phyloP scores from a whole-genome alignment of 2,888 invertebrate genomes.

The Lochmaea capreae region DNA sequence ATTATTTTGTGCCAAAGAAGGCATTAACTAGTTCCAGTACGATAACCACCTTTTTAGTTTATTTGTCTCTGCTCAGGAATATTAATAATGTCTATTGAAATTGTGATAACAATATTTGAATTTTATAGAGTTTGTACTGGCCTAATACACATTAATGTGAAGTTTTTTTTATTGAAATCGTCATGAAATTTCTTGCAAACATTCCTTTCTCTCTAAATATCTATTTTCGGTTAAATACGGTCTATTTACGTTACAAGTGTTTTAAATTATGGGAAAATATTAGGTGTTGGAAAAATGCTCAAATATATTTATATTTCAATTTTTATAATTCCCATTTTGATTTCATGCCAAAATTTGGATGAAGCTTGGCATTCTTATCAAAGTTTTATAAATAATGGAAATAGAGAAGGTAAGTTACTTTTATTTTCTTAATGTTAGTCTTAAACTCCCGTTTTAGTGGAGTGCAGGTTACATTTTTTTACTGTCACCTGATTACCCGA shows the following conservation, averaged over 20 bases:
- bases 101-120: background rate
- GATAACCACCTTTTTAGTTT: no score
- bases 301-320: constrained; percentile 38
- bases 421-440: constrained; percentile 6
- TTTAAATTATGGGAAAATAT: constrained; percentile 6
- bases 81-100: no score
- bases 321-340: constrained; percentile 36
- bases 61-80: no score
- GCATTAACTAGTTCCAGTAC: no score
- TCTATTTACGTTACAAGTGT: background rate
- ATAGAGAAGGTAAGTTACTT: constrained; percentile 64
- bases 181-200: background rate
- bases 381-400: constrained; percentile 58
- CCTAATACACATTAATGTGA: background rate
- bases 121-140: background rate
- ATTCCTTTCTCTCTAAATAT: background rate
- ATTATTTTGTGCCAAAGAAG: no score
- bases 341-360: constrained; percentile 33
- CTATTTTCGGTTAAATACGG: no score
- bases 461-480: background rate
- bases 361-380: constrained; percentile 60
- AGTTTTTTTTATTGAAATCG: background rate
- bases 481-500: no score
- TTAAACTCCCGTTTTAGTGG: background rate
- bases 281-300: constrained; percentile 36